These are phyloP conservation scores for Lithodes maja DNA, from an alignment of 2,888 invertebrate genomes.

Conservation along the genomic window DNA sequence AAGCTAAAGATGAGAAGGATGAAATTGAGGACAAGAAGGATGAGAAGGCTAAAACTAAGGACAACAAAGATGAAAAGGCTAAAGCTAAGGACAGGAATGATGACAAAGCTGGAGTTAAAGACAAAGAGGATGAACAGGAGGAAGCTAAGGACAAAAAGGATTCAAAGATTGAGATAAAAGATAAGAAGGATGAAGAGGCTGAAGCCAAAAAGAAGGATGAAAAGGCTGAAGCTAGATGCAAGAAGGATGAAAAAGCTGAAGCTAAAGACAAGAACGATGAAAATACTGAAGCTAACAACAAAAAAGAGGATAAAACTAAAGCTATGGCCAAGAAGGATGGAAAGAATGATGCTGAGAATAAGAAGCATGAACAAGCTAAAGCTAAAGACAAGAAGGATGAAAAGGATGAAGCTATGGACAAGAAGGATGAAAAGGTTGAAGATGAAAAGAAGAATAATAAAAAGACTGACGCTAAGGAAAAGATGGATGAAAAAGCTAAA, in stretches of 20 bases:
- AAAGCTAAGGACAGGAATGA: conserved; percentile 1
- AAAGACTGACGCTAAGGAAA: background rate
- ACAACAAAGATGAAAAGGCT: background rate
- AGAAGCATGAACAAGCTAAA: background rate
- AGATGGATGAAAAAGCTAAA: background rate
- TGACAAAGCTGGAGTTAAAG: conserved; percentile 4
- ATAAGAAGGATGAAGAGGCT: background rate
- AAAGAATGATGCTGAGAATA: background rate
- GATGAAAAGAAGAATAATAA: background rate
- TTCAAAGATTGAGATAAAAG: conserved; percentile 61
- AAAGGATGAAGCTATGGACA: background rate
- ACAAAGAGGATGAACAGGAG: conserved; percentile 14
- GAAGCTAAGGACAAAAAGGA: conserved; percentile 69
- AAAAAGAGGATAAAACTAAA: background rate
- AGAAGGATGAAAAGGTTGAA: background rate
- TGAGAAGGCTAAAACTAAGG: background rate
- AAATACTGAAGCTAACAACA: background rate
- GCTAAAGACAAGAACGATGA: conserved; percentile 10
- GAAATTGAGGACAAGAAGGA: background rate
- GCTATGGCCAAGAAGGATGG: background rate
- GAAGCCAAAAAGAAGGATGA: conserved; percentile 15
- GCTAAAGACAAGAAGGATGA: background rate
- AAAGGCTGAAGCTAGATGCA: background rate
- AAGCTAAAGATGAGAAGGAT: background rate
- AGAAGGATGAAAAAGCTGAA: background rate